phyloP scores from a whole-genome alignment of 2,113 vertebrate species.

The Tylochromis polylepis region DNA sequence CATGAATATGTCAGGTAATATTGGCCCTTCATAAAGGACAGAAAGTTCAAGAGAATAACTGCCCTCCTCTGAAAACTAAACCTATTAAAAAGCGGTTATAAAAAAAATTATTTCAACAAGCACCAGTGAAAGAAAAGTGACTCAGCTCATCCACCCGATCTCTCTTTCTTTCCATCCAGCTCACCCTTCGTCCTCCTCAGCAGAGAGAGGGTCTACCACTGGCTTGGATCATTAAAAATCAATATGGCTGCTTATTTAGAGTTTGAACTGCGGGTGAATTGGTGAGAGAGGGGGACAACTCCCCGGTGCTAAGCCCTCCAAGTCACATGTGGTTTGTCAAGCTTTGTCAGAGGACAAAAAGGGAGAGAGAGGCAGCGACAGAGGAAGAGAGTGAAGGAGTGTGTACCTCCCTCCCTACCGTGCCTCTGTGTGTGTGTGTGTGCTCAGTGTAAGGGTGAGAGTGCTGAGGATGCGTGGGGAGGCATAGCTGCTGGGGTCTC shows the following conservation, averaged over 20 bases:
- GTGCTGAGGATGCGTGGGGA: slow-evolving; percentile 84
- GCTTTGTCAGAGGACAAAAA: slow-evolving; percentile 92
- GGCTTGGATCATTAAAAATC: slow-evolving; percentile 67
- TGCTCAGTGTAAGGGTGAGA: slow-evolving; percentile 51
- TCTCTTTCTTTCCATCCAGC: neutral
- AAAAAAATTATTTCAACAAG: neutral
- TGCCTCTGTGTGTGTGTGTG: neutral
- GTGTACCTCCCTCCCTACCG: neutral
- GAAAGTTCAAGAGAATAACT: neutral
- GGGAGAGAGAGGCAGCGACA: slow-evolving; percentile 30
- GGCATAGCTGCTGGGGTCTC: slow-evolving; percentile 90
- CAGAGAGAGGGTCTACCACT: slow-evolving; percentile 23
- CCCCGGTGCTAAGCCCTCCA: slow-evolving; percentile 86
- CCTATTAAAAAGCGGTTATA: neutral
- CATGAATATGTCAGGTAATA: neutral
- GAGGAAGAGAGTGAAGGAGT: slow-evolving; percentile 28
- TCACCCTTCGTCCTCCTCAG: neutral
- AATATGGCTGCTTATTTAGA: slow-evolving; percentile 77
- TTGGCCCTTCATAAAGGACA: neutral
- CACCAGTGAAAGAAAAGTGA: neutral
- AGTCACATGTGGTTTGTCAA: slow-evolving; percentile 97
- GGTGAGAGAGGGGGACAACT: slow-evolving; percentile 67
- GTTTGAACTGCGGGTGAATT: slow-evolving; percentile 71
- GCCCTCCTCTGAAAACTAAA: neutral
- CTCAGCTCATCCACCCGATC: neutral